Conservation (phyloP, 2,888 invertebrate genomes). For the Acleris laterana region DNA sequence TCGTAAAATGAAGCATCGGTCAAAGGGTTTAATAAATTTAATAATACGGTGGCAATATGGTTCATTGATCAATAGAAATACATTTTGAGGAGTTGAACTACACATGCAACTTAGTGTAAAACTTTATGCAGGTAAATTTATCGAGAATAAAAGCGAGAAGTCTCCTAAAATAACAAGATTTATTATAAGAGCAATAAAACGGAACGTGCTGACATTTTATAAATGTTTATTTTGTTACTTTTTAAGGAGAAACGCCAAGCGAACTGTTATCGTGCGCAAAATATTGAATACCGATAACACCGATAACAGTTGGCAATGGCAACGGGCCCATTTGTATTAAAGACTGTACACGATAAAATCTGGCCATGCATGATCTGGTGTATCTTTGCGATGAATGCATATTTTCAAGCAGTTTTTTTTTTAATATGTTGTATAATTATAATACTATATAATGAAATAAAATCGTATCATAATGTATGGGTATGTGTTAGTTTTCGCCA, state of each 20-base stretch:
- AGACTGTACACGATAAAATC: too few species aligned
- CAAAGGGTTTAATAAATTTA: background rate
- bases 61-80: background rate
- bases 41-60: background rate
- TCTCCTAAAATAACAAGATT: background rate
- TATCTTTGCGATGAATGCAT: too few species aligned
- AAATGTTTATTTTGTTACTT: background rate
- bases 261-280: slow-evolving; percentile 16
- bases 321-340: slow-evolving; percentile 8
- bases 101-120: too few species aligned
- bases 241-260: background rate
- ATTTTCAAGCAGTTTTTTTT: too few species aligned
- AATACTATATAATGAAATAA: too few species aligned
- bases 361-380: too few species aligned
- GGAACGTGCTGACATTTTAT: background rate
- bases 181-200: background rate
- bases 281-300: slow-evolving; percentile 26
- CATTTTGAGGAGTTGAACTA: too few species aligned
- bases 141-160: too few species aligned
- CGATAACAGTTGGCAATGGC: slow-evolving; percentile 27
- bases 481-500: too few species aligned
- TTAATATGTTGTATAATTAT: too few species aligned
- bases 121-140: too few species aligned
- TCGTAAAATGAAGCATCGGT: background rate
- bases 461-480: too few species aligned